Percentiles rank a stretch among this genome's conserved stretches.
Evolutionary conservation across 2,113 vertebrate species (phyloP).

Genomic region (Malurus melanocephalus): DNA sequence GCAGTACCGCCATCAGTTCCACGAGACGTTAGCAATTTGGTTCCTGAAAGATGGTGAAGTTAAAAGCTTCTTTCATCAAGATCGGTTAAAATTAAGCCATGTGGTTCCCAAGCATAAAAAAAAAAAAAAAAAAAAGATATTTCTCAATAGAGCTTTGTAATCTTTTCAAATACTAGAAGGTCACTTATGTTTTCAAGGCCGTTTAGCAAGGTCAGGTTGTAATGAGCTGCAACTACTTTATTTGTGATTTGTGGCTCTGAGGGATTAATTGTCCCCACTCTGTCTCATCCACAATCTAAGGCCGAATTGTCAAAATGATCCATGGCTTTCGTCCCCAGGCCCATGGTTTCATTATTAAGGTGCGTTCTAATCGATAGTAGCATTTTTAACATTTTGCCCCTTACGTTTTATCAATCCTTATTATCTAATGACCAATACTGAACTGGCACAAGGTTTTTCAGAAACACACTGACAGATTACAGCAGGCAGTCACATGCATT

Average conservation of each 20-base stretch:
- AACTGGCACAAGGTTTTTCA: slow-evolving; percentile 73
- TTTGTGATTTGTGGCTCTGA: slow-evolving; percentile 80
- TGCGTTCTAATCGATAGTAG: slow-evolving; percentile 80
- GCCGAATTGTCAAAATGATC: slow-evolving; percentile 83
- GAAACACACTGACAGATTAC: slow-evolving; percentile 72
- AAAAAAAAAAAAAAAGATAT: background rate
- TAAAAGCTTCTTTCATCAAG: slow-evolving; percentile 48
- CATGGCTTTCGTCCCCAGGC: slow-evolving; percentile 78
- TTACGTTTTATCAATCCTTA: slow-evolving; percentile 85
- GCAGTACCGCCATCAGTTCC: background rate
- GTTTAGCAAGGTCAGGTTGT: slow-evolving; percentile 84
- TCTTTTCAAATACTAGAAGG: slow-evolving; percentile 79
- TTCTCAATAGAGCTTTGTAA: slow-evolving; percentile 68
- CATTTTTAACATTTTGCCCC: slow-evolving; percentile 82
- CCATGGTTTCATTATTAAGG: slow-evolving; percentile 81
- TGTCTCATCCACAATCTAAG: slow-evolving; percentile 79
- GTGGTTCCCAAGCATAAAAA: slow-evolving; percentile 8
- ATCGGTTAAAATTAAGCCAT: slow-evolving; percentile 12
- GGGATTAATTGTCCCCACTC: slow-evolving; percentile 87
- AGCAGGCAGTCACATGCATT: slow-evolving; percentile 79
- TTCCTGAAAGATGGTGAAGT: background rate
- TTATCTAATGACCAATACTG: slow-evolving; percentile 84
- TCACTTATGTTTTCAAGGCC: slow-evolving; percentile 80
- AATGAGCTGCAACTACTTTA: slow-evolving; percentile 84
- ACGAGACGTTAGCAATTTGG: background rate